Percentiles rank a stretch among this genome's conserved stretches.
Conservation (phyloP, 2,797 vertebrate species). For the Brachymystax lenok region DNA sequence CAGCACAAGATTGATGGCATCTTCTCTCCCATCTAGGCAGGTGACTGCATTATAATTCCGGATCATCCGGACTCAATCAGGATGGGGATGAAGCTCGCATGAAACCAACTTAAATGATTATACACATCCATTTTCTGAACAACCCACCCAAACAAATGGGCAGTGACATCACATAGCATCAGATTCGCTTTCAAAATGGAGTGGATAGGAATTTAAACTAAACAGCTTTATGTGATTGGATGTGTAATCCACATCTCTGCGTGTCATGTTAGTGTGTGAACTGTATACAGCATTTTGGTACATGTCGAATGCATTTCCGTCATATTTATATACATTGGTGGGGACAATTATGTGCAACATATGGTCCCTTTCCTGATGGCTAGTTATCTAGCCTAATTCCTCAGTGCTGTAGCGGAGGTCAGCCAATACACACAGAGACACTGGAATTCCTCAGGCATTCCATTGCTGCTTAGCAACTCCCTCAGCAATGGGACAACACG, state of each 20-base stretch:
- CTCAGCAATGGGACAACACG: constrained; percentile 64
- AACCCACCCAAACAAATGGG: not conserved
- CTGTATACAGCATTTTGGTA: not conserved
- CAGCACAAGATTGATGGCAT: constrained; percentile 14
- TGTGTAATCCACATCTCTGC: not conserved
- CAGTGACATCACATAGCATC: not conserved
- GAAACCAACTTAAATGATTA: not conserved
- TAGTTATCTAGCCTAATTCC: constrained; percentile 56
- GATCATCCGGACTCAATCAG: constrained; percentile 12
- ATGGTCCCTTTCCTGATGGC: constrained; percentile 35
- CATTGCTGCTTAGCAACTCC: constrained; percentile 74
- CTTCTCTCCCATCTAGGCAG: constrained; percentile 19
- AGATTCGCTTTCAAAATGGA: not conserved
- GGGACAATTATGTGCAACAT: constrained; percentile 13
- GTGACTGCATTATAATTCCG: constrained; percentile 2
- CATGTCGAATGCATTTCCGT: not conserved
- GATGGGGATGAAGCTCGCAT: not conserved
- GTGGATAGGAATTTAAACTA: not conserved
- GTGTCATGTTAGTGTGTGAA: not conserved
- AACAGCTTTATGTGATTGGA: not conserved
- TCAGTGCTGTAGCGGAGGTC: constrained; percentile 38
- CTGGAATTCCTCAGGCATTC: constrained; percentile 68
- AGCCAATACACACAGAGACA: constrained; percentile 57
- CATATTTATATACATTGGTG: constrained; percentile 3
- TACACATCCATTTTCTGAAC: not conserved